Conservation (phyloP, 2,113 vertebrate species). For the Galemys pyrenaicus region DNA sequence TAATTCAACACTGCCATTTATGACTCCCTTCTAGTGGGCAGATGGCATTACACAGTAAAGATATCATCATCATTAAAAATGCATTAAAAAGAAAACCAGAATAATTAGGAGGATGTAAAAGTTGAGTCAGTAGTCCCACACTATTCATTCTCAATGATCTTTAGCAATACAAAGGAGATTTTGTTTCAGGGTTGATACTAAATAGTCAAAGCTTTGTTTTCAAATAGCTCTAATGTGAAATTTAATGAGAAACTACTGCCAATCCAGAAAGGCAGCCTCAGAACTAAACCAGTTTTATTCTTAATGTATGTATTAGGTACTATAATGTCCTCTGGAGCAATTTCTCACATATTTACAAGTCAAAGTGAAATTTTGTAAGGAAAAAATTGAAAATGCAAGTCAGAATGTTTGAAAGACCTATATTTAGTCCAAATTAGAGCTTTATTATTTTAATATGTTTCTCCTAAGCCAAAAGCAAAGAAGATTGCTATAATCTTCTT, state of each 20-base stretch:
- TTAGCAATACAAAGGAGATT: slow-evolving; percentile 27
- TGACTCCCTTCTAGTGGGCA: neutral
- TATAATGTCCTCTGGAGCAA: neutral
- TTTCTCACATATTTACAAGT: neutral
- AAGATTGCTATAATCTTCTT: neutral
- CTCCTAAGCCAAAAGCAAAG: neutral
- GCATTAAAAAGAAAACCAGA: neutral
- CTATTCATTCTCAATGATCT: slow-evolving; percentile 31
- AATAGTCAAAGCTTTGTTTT: slow-evolving; percentile 42
- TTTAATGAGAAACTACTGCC: neutral
- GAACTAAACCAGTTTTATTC: slow-evolving; percentile 22
- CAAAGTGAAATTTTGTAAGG: slow-evolving; percentile 41
- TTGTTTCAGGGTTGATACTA: neutral
- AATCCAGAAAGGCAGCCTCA: slow-evolving; percentile 11
- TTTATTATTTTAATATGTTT: slow-evolving; percentile 24
- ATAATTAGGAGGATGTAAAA: neutral
- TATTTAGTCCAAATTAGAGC: slow-evolving; percentile 11
- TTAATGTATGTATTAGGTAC: neutral
- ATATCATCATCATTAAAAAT: neutral
- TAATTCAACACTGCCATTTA: neutral
- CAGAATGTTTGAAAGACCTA: neutral
- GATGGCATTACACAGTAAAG: neutral
- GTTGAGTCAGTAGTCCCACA: neutral
- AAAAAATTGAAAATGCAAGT: neutral
- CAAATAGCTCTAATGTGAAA: slow-evolving; percentile 41